Base-by-base conservation (phyloP, 1,140 invertebrate genomes). In the Drosophila repleta region DNA sequence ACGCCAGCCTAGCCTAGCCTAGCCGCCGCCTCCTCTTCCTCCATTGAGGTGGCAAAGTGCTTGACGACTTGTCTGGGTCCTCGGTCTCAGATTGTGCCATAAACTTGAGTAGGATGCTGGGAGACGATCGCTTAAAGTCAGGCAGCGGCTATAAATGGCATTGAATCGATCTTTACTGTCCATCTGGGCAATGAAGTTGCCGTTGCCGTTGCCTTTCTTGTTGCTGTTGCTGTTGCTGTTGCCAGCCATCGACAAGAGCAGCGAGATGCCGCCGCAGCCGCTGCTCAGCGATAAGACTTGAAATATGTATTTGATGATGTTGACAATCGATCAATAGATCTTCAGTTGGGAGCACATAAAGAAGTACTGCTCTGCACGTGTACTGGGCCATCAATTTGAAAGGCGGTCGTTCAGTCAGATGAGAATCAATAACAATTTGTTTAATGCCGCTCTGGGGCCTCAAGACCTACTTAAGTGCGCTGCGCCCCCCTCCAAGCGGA, bases 261-360 rank as follows among this genome's bases (percentile, higher is more conserved):
- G 26, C 24, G 4, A 71, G 52, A 70, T 66, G 73, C 74, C 68
- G 62, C 78, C 51, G 70, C 35, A 53, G 63, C 48, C 51, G 48
- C 39, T 41, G 20, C 10, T 29, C 20, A 35, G 15, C 49, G 65
- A 74, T 69, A 69, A 60, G 52, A 71, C 66, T 39, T 81, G 70
- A 81, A 75, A 85, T 81, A 85, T 85, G 77, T 85, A 87, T 85
- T 84, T 87, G 82, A 85, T 79, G 82, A 72, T 73, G 76, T 78
- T 85, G 82, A 85, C 82, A 81, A 85, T 78, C 81, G 74, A 80
- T 68, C 75, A 74, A 85, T 85, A 70, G 74, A 85, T 85, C 82
- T 81, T 82, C 29, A 57, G 71, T 55, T 15, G 48, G 56, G 43
- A 87, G 74, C 70, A 62, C 82, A 87, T 85, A 85, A 87, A 87